Evolutionary conservation across 2,888 invertebrate genomes (phyloP).

Genomic region (Isoperla grammatica): DNA sequence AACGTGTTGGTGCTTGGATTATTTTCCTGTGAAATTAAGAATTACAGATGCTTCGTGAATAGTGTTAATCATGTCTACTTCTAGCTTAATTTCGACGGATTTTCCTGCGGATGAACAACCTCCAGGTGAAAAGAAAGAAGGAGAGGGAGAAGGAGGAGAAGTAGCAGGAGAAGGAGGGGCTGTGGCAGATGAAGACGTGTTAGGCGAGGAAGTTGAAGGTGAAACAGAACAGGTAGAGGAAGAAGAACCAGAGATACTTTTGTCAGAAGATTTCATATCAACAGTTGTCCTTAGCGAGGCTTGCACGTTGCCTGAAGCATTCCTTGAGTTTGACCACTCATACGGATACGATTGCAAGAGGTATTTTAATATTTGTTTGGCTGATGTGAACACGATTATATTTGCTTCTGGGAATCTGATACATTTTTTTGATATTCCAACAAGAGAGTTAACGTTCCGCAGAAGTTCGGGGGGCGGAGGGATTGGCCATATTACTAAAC

Average conservation of each 20-base stretch:
- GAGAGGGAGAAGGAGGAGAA: neutral
- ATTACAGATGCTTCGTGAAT: too few species aligned
- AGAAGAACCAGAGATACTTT: conserved; percentile 36
- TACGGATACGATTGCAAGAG: conserved; percentile 82
- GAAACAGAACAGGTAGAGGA: conserved; percentile 31
- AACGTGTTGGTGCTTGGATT: too few species aligned
- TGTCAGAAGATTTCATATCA: conserved; percentile 52
- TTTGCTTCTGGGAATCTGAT: conserved; percentile 80
- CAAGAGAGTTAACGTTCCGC: conserved; percentile 60
- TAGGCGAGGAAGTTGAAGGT: conserved; percentile 20
- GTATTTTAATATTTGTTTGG: conserved; percentile 70
- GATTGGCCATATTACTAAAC: conserved; percentile 69
- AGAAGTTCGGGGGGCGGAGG: conserved; percentile 72
- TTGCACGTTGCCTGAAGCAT: conserved; percentile 52
- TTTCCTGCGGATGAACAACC: neutral
- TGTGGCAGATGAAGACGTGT: conserved; percentile 2
- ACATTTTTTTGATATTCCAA: conserved; percentile 65
- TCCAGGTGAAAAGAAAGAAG: neutral
- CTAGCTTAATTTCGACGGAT: too few species aligned
- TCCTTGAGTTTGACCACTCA: conserved; percentile 65
- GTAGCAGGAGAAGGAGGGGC: conserved; percentile 10
- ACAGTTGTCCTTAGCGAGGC: conserved; percentile 49
- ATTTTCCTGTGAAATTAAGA: too few species aligned
- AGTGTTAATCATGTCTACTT: too few species aligned
- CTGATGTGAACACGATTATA: conserved; percentile 66